Percentiles rank a stretch among this genome's conserved stretches.
phyloP scores from a whole-genome alignment of 2,113 vertebrate species.

The Stigmatopora nigra region DNA sequence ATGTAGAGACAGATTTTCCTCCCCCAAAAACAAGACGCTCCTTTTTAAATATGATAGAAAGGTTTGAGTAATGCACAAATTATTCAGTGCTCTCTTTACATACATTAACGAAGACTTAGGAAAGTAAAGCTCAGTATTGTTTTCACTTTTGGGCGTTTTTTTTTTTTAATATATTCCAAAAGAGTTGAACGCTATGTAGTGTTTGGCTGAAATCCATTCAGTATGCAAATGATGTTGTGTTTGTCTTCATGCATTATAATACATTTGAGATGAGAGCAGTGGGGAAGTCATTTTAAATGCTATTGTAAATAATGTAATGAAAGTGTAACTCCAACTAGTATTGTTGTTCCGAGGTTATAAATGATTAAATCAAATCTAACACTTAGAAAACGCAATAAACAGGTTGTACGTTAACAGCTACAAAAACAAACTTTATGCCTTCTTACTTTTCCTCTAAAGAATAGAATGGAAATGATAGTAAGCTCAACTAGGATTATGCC shows the following conservation, averaged over 20 bases:
- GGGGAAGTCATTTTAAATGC: conserved; percentile 4
- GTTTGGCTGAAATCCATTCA: neutral
- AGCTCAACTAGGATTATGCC: neutral
- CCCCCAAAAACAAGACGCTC: neutral
- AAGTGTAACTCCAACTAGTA: neutral
- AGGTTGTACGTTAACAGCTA: neutral
- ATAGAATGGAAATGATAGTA: neutral
- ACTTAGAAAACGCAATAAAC: conserved; percentile 1
- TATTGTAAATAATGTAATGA: conserved; percentile 6
- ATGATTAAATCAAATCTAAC: conserved; percentile 7
- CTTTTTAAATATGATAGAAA: conserved; percentile 1
- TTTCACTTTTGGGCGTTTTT: neutral
- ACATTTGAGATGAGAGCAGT: neutral
- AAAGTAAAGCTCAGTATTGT: neutral
- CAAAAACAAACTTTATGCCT: neutral
- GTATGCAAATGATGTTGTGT: neutral
- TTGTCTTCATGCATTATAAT: neutral
- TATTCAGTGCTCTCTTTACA: conserved; percentile 13
- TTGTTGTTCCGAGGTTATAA: neutral
- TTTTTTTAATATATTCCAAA: neutral
- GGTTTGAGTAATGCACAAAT: conserved; percentile 5
- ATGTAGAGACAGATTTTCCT: neutral
- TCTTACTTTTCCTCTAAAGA: conserved; percentile 7
- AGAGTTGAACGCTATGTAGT: neutral
- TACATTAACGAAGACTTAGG: neutral